Base-by-base conservation (phyloP, 2,888 invertebrate genomes). In the Clivina fossor region DNA sequence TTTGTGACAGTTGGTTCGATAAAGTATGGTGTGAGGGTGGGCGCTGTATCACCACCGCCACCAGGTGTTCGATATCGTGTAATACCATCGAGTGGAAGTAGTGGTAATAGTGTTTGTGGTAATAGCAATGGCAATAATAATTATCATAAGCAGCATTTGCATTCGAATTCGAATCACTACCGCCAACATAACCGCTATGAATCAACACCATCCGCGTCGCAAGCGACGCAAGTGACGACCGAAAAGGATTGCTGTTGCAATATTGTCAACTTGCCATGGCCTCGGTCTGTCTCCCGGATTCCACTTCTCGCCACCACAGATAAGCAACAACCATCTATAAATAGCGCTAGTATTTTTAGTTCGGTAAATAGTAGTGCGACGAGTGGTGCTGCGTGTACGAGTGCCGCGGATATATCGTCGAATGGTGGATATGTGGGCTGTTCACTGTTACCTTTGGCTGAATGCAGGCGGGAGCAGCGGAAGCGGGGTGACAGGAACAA, bases 1-100 rank as follows among this genome's bases (percentile, higher is more conserved):
- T 83, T 81, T 76, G 81, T 83, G 74, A 81, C 82, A 70, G 80
- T 85, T 74, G 85, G 85, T 67, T 82, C 84, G 67, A 83, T 85
- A 72, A 81, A 85, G 70, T 85, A 85, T 77, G 83, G 84, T 64
- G 81, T 85, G 65, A 81, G 85, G 68, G 79, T 82, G 69, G 81
- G 81, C 66, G 80, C 82, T 56, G 73, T 74, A 35, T 74, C 74
- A 22, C 74, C 74, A 53, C 74, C 74, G 62, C 74, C 73, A 61
- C 74, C 74, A 56, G 74, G 74, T 63, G 71, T 71, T 48, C 78
- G 81, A 55, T 73, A 73, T 68, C 73, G 76, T 64, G 64, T 64
- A 65, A 63, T 64, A 62, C 61, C n/a, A n/a, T n/a, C 48, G 41
- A 54, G 40, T 24, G 9, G 5, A 9, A 24, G 26, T 9, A 24